These are phyloP conservation scores for Monochamus saltuarius DNA, from an alignment of 1,140 invertebrate species.

Conservation along the genomic window DNA sequence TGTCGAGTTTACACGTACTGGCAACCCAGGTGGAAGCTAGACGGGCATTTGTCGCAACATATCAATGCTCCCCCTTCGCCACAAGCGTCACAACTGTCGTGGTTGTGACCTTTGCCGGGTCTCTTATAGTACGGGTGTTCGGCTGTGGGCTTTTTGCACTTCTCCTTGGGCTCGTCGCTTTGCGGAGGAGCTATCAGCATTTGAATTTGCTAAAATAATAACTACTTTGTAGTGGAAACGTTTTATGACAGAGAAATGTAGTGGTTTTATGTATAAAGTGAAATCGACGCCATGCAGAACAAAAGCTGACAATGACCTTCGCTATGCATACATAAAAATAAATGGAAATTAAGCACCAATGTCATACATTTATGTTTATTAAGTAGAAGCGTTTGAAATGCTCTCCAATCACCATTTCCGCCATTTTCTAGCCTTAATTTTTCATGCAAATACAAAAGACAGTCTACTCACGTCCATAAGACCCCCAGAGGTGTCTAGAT, in stretches of 20 bases:
- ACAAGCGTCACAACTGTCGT: conserved; percentile 90
- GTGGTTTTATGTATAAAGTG: not conserved
- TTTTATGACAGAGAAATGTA: not conserved
- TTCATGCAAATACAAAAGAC: conserved; percentile 20
- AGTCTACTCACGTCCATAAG: conserved; percentile 65
- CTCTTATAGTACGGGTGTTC: conserved; percentile 82
- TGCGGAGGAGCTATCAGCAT: conserved; percentile 82
- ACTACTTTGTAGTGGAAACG: too few relatives aligned
- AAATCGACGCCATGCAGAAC: not conserved
- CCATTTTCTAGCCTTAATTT: conserved; percentile 35
- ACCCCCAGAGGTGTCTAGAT: conserved; percentile 63
- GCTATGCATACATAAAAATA: not conserved
- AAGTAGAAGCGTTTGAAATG: conserved; percentile 7
- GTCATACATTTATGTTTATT: conserved; percentile 15
- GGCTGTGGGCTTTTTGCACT: conserved; percentile 60
- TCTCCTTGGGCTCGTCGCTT: conserved; percentile 68
- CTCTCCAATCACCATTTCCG: conserved; percentile 18
- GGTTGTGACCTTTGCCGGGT: conserved; percentile 87
- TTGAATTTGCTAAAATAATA: conserved; percentile 75
- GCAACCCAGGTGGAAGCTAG: conserved; percentile 92
- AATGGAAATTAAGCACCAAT: not conserved
- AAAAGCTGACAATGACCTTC: not conserved
- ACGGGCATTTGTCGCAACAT: conserved; percentile 92
- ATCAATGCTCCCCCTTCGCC: conserved; percentile 92
- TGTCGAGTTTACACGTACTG: conserved; percentile 67